phyloP scores from a whole-genome alignment of 2,113 vertebrate genomes.

The Misgurnus anguillicaudatus region DNA sequence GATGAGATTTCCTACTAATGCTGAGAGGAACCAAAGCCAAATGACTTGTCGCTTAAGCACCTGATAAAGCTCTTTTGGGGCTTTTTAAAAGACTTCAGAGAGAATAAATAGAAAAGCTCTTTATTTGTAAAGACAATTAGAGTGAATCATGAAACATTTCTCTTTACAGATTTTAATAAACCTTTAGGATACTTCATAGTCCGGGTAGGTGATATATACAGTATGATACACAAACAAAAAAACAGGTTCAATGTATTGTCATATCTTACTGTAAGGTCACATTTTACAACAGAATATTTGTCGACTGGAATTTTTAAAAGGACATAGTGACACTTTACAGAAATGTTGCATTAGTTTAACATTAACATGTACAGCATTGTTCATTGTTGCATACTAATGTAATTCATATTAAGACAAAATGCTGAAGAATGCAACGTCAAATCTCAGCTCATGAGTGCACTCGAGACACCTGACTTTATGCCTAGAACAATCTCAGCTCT shows the following conservation, averaged over 20 bases:
- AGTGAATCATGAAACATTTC: not conserved
- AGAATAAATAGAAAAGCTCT: not conserved
- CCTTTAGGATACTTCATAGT: not conserved
- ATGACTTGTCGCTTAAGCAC: conserved; percentile 56
- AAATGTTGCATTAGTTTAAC: too few species aligned
- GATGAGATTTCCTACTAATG: conserved; percentile 57
- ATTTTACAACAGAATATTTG: too few species aligned
- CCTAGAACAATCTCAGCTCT: conserved; percentile 16
- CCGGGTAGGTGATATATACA: too few species aligned
- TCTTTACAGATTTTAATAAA: too few species aligned
- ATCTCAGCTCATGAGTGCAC: not conserved
- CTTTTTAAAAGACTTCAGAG: not conserved
- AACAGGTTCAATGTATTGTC: too few species aligned
- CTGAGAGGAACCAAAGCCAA: conserved; percentile 60
- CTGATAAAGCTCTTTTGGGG: conserved; percentile 53
- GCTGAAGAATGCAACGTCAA: not conserved
- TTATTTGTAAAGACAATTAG: not conserved
- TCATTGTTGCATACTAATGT: too few species aligned
- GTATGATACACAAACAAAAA: not conserved
- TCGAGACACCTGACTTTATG: not conserved
- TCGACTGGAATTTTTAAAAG: too few species aligned
- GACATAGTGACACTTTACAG: too few species aligned
- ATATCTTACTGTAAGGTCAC: too few species aligned
- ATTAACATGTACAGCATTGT: too few species aligned
- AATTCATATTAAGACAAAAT: too few species aligned